Percentiles rank a stretch among this genome's conserved stretches.
Conservation (phyloP, 1,140 invertebrate species). For the Harlomillsia oculata region DNA sequence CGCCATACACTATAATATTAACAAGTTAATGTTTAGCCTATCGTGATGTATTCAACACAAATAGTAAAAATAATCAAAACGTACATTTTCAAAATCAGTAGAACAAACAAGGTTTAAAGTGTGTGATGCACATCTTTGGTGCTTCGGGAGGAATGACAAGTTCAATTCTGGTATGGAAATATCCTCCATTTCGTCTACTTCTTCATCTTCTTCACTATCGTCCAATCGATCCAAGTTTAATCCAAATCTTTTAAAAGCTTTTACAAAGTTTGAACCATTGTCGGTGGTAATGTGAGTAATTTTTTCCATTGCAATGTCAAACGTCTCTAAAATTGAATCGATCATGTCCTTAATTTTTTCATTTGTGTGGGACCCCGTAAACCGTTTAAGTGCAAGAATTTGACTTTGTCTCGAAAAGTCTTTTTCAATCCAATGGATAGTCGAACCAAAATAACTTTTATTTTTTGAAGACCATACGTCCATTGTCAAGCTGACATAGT, state of each 20-base stretch:
- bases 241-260: constrained; percentile 26
- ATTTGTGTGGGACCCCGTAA: constrained; percentile 30
- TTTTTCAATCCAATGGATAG: not conserved
- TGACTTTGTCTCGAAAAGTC: not conserved
- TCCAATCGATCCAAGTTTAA: not conserved
- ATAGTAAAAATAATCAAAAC: too few relatives aligned
- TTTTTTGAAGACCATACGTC: constrained; percentile 7
- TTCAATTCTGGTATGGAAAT: not conserved
- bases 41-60: too few relatives aligned
- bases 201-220: not conserved
- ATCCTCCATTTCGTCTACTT: not conserved
- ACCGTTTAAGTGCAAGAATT: constrained; percentile 23
- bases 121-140: constrained; percentile 14
- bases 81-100: not conserved
- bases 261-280: constrained; percentile 34
- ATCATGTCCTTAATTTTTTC: constrained; percentile 28
- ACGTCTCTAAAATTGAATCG: constrained; percentile 20
- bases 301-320: constrained; percentile 27
- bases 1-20: too few relatives aligned
- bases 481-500: not conserved
- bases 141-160: not conserved
- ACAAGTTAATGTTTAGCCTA: too few relatives aligned
- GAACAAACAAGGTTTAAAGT: not conserved
- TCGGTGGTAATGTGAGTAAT: constrained; percentile 33
- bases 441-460: not conserved